Conservation (phyloP, 2,113 vertebrate species). For the Brachionichthys hirsutus region DNA sequence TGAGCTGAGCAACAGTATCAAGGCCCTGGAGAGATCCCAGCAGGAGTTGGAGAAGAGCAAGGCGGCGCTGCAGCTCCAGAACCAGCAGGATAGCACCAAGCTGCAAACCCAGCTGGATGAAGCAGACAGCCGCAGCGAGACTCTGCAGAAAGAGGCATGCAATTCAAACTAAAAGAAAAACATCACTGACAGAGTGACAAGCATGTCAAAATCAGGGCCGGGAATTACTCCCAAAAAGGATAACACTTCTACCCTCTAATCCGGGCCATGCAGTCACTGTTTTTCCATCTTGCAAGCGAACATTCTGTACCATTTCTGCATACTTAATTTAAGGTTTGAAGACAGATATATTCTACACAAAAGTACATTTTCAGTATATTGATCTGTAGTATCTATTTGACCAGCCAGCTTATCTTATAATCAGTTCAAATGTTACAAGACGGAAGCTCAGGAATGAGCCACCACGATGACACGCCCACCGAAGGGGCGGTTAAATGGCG, state of each 20-base stretch:
- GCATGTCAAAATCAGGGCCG: background rate
- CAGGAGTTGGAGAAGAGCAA: slow-evolving; percentile 88
- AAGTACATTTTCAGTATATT: no score
- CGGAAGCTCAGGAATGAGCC: background rate
- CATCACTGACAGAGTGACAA: background rate
- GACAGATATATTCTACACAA: no score
- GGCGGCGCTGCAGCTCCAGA: slow-evolving; percentile 85
- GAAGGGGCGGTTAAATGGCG: slow-evolving; percentile 15
- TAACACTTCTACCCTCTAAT: background rate
- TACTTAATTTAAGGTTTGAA: no score
- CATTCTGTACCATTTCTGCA: no score
- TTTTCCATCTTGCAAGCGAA: slow-evolving; percentile 1
- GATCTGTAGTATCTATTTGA: background rate
- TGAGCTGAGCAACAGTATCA: slow-evolving; percentile 84
- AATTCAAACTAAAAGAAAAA: background rate
- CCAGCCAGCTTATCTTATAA: background rate
- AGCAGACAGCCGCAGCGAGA: slow-evolving; percentile 84
- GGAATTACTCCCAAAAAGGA: background rate
- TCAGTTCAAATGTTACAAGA: background rate
- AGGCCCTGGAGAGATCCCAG: slow-evolving; percentile 84
- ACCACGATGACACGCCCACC: slow-evolving; percentile 10
- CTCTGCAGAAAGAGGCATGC: slow-evolving; percentile 89
- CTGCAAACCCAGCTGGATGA: slow-evolving; percentile 88
- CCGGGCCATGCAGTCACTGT: background rate
- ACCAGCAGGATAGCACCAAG: slow-evolving; percentile 83